A percentile compares a stretch with the other conserved stretches of the same genome.
Evolutionary conservation across 2,797 vertebrate species (phyloP).

Genomic region (Natrix natrix): DNA sequence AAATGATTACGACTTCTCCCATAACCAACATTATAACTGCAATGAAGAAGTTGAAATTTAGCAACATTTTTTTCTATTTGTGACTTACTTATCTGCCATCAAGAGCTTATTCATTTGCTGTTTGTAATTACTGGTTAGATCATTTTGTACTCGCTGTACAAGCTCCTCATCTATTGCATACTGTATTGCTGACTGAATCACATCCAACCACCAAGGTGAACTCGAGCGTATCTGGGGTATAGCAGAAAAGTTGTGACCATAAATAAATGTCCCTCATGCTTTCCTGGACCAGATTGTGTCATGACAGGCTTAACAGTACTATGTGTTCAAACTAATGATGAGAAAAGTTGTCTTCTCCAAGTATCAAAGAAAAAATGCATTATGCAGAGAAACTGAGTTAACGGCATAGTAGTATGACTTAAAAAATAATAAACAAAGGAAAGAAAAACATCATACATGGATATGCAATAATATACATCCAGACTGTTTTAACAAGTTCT

Average conservation of each 20-base stretch:
- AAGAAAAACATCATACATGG: background rate
- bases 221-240: constrained; percentile 80
- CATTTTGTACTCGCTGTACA: constrained; percentile 89
- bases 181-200: constrained; percentile 82
- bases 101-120: constrained; percentile 85
- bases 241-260: constrained; percentile 26
- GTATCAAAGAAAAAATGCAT: background rate
- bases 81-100: constrained; percentile 94
- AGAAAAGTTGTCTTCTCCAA: background rate
- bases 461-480: background rate
- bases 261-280: background rate
- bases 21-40: background rate
- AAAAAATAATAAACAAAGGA: background rate
- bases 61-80: constrained; percentile 9
- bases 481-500: background rate
- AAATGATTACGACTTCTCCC: background rate
- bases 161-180: constrained; percentile 88
- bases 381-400: background rate
- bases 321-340: background rate
- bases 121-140: constrained; percentile 91
- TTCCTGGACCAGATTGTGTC: background rate
- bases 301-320: background rate
- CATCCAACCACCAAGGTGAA: constrained; percentile 95
- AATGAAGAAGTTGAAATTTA: background rate
- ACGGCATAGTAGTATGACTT: background rate